Conservation (phyloP, 2,888 invertebrate species). For the Geotrupes spiniger region DNA sequence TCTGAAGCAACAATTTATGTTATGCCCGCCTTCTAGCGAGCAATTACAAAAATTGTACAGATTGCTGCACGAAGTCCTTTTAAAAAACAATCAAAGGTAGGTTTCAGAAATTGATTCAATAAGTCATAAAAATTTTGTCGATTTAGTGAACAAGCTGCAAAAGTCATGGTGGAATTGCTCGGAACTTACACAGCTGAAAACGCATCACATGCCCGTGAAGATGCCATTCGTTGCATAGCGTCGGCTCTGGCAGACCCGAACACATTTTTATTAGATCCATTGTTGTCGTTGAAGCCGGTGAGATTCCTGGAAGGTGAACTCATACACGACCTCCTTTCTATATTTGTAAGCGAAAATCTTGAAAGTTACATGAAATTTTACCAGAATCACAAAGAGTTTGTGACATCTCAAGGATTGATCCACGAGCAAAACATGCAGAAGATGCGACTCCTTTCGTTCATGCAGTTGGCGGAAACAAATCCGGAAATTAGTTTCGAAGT, state of each 20-base stretch:
- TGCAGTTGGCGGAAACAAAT: conserved; percentile 94
- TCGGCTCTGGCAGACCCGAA: conserved; percentile 94
- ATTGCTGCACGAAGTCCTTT: conserved; percentile 81
- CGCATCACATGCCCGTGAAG: conserved; percentile 93
- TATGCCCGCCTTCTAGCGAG: conserved; percentile 79
- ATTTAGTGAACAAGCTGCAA: conserved; percentile 82
- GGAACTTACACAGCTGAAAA: conserved; percentile 97
- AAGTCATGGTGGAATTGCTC: conserved; percentile 95
- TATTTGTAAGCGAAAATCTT: conserved; percentile 93
- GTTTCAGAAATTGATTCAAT: conserved; percentile 10
- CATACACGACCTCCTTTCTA: conserved; percentile 89
- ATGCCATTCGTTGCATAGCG: conserved; percentile 94
- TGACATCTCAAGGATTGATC: conserved; percentile 77
- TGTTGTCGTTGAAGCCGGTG: conserved; percentile 91
- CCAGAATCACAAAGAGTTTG: conserved; percentile 87
- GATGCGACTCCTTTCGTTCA: conserved; percentile 94
- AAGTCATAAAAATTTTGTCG: conserved; percentile 20
- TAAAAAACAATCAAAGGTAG: conserved; percentile 82
- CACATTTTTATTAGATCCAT: conserved; percentile 91
- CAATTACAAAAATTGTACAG: conserved; percentile 90
- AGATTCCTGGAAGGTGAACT: conserved; percentile 91
- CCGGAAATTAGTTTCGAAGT: conserved; percentile 91
- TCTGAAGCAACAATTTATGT: conserved; percentile 74
- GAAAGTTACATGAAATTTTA: conserved; percentile 92
- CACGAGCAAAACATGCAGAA: conserved; percentile 95